These are phyloP conservation scores for Dolichotis patagonum DNA, from an alignment of 2,113 vertebrate species.

Conservation along the genomic window DNA sequence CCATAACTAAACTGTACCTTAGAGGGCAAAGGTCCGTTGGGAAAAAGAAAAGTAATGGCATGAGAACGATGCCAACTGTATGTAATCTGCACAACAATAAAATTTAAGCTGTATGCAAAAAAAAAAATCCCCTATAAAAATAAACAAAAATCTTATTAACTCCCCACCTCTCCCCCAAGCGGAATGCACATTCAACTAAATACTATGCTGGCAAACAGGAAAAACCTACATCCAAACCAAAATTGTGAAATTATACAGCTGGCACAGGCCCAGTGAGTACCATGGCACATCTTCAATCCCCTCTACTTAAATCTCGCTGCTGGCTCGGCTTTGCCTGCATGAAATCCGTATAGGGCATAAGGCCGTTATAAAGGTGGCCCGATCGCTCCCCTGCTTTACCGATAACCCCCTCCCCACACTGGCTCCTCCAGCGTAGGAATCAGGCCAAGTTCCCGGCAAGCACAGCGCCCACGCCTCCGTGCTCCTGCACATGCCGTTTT, in stretches of 20 bases:
- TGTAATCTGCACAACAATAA: neutral
- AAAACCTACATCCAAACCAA: neutral
- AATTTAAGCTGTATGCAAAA: neutral
- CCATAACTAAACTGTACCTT: neutral
- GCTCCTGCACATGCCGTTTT: neutral
- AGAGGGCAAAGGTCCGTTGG: neutral
- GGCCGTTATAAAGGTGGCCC: fast-evolving
- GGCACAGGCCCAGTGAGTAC: fast-evolving
- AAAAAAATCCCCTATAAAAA: neutral
- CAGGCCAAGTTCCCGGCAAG: neutral
- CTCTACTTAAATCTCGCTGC: neutral
- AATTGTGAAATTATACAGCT: neutral
- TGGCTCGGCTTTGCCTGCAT: neutral
- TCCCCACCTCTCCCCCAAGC: fast-evolving
- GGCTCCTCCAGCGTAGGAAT: neutral
- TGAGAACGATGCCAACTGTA: neutral
- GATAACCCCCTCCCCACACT: fast-evolving
- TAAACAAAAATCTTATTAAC: neutral
- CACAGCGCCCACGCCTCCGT: fast-evolving
- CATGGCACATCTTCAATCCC: neutral
- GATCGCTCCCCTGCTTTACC: neutral
- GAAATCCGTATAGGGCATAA: neutral
- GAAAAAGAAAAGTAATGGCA: neutral
- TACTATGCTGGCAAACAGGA: neutral
- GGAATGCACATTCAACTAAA: neutral